Conservation (phyloP, 2,888 invertebrate species). For the Caenorhabditis becei region DNA sequence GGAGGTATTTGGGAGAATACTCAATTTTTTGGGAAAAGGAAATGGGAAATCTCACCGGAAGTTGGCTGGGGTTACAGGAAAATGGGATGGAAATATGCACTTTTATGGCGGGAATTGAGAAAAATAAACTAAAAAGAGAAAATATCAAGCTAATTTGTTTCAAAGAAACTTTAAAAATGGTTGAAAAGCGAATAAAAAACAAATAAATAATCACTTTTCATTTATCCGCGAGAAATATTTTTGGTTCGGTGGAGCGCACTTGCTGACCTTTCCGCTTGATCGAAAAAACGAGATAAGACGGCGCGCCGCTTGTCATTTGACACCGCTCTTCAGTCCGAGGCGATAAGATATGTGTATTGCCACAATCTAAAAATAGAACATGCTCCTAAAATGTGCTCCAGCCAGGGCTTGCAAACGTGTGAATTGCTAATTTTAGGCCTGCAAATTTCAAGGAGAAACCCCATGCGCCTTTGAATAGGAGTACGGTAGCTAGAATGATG, state of each 20-base stretch:
- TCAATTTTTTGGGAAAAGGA: conserved; percentile 23
- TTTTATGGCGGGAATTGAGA: too few relatives aligned
- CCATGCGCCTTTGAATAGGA: not conserved
- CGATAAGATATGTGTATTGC: not conserved
- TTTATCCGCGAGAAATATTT: conserved; percentile 38
- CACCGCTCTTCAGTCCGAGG: not conserved
- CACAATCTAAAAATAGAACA: not conserved
- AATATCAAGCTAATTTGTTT: too few relatives aligned
- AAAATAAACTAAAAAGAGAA: conserved; percentile 6
- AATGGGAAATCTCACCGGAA: too few relatives aligned
- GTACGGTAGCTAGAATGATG: not conserved
- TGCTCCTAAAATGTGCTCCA: not conserved
- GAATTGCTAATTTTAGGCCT: not conserved
- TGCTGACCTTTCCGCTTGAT: conserved; percentile 12
- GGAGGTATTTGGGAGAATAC: not conserved
- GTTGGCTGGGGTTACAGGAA: too few relatives aligned
- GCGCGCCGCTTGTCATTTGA: conserved; percentile 29
- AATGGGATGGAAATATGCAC: too few relatives aligned
- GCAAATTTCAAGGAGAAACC: not conserved
- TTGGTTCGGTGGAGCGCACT: conserved; percentile 26
- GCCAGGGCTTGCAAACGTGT: not conserved
- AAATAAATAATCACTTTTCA: too few relatives aligned
- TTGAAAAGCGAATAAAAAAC: conserved; percentile 1
- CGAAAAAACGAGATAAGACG: conserved; percentile 8
- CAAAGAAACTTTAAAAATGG: too few relatives aligned